These are phyloP conservation scores for Lycaena phlaeas DNA, from an alignment of 2,888 invertebrate genomes.

Conservation along the genomic window DNA sequence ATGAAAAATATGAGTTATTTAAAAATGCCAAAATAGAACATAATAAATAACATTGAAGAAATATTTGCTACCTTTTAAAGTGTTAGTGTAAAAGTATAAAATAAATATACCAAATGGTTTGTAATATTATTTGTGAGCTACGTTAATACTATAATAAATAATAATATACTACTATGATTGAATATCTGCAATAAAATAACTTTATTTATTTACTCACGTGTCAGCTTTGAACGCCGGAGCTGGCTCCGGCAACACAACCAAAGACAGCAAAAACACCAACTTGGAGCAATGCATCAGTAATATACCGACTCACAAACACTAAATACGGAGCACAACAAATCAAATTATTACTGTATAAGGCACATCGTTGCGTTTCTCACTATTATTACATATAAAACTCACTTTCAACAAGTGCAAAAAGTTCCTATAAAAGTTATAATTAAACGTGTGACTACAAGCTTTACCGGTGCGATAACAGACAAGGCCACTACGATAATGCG, in stretches of 20 bases:
- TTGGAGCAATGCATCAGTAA: conserved; percentile 44
- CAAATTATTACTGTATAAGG: conserved; percentile 48
- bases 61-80: too few relatives aligned
- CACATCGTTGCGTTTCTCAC: conserved; percentile 44
- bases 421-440: conserved; percentile 12
- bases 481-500: conserved; percentile 56
- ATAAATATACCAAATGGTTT: too few relatives aligned
- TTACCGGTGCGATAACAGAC: conserved; percentile 43
- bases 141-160: too few relatives aligned
- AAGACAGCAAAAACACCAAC: conserved; percentile 37
- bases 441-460: conserved; percentile 30
- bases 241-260: conserved; percentile 46
- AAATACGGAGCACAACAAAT: conserved; percentile 26
- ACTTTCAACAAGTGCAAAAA: conserved; percentile 20
- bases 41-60: too few relatives aligned
- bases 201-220: conserved; percentile 20
- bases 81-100: too few relatives aligned
- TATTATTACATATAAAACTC: conserved; percentile 12
- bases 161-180: too few relatives aligned
- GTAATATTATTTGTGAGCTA: too few relatives aligned
- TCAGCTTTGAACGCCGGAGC: conserved; percentile 42
- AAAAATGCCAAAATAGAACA: too few relatives aligned
- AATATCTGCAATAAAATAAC: too few relatives aligned
- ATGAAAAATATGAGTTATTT: too few relatives aligned
- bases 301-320: conserved; percentile 37